Conservation (phyloP, 2,113 vertebrate genomes). For the Hemibagrus wyckioides region DNA sequence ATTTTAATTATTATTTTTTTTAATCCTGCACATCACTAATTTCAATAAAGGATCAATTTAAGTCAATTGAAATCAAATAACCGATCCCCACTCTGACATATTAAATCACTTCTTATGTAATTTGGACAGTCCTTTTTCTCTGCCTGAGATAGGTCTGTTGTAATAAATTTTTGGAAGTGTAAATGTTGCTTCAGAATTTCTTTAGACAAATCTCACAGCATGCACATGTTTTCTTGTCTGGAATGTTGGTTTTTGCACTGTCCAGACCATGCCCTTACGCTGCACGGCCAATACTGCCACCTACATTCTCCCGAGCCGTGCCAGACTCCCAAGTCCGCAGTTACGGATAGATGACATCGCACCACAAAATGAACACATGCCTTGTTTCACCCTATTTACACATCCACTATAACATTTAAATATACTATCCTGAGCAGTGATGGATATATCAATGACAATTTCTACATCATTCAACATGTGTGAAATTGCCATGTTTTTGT, state of each 20-base stretch:
- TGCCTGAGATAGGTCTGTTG: background rate
- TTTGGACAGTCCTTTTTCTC: background rate
- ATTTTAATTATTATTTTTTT: no score
- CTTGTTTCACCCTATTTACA: conserved; percentile 18
- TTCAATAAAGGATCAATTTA: background rate
- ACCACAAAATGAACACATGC: background rate
- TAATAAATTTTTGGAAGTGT: background rate
- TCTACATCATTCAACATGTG: background rate
- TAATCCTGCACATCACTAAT: background rate
- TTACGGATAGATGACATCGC: background rate
- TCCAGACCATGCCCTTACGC: background rate
- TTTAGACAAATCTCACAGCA: background rate
- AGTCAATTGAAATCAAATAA: background rate
- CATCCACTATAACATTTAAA: conserved; percentile 15
- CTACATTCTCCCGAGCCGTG: background rate
- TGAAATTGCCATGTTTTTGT: background rate
- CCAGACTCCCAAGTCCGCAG: background rate
- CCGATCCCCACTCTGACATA: background rate
- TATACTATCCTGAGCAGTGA: background rate
- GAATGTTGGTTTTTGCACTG: background rate
- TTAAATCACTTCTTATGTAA: background rate
- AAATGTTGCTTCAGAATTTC: background rate
- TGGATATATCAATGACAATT: background rate
- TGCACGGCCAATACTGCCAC: background rate
- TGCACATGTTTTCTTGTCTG: conserved; percentile 11